Evolutionary conservation across 2,113 vertebrate genomes (phyloP).

Genomic region (Vombatus ursinus): DNA sequence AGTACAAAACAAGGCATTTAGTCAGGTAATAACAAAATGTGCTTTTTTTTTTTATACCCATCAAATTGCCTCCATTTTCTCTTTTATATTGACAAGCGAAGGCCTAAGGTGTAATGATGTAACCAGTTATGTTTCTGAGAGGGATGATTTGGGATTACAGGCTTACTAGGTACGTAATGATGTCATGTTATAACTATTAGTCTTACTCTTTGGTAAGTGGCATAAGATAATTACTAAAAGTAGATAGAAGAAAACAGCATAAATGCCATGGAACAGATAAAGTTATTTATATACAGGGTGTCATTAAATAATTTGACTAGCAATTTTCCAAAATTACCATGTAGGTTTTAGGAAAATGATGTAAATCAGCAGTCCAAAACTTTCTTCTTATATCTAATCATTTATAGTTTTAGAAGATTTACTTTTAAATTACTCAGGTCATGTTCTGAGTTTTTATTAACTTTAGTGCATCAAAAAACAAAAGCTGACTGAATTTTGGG

Average conservation of each 20-base stretch:
- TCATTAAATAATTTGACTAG: background rate
- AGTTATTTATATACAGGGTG: background rate
- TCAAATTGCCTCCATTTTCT: background rate
- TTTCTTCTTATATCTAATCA: background rate
- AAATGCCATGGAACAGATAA: background rate
- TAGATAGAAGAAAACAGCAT: background rate
- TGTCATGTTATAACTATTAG: background rate
- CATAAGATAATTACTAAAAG: background rate
- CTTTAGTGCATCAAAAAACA: background rate
- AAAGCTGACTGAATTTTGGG: background rate
- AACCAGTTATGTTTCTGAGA: background rate
- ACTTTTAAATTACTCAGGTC: background rate
- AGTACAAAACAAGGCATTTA: background rate
- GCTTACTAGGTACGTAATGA: background rate
- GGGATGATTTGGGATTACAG: background rate
- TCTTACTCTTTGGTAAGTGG: background rate
- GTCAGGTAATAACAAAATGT: background rate
- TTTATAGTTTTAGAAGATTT: background rate
- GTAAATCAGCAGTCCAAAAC: background rate
- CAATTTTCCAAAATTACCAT: background rate
- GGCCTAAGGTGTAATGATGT: background rate
- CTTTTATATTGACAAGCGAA: background rate
- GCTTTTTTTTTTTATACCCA: background rate
- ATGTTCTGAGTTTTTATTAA: background rate
- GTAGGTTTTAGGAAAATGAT: background rate